phyloP scores from a whole-genome alignment of 2,888 invertebrate species.

The Eumerus sabulonum region DNA sequence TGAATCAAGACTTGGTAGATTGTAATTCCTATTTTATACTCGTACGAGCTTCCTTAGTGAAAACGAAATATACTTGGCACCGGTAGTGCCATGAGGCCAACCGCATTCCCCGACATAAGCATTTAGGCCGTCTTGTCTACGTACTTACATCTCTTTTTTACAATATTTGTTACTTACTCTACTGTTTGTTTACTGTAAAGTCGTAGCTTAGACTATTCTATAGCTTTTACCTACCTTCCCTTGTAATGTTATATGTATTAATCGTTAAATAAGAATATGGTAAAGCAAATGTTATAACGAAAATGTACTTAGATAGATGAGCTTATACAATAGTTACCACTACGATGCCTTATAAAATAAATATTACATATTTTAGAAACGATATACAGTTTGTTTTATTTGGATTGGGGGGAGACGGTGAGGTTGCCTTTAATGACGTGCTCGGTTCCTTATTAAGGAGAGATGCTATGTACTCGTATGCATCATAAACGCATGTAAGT shows the following conservation, averaged over 20 bases:
- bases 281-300: constrained; percentile 32
- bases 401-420: no score
- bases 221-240: constrained; percentile 5
- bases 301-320: constrained; percentile 53
- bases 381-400: constrained; percentile 15
- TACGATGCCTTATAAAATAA: constrained; percentile 64
- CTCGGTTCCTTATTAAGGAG: no score
- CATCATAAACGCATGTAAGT: no score
- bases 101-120: no score
- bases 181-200: constrained; percentile 39
- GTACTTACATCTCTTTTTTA: not conserved
- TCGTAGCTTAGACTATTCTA: constrained; percentile 41
- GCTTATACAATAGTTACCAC: constrained; percentile 42
- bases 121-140: no score
- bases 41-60: not conserved
- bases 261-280: constrained; percentile 34
- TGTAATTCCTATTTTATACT: constrained; percentile 1
- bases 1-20: constrained; percentile 47
- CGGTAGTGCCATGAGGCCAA: constrained; percentile 44
- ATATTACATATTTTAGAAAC: constrained; percentile 49
- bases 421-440: no score
- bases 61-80: not conserved
- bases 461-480: no score
- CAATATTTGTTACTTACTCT: constrained; percentile 32
- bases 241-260: constrained; percentile 27